Base-by-base conservation (phyloP, 1,140 invertebrate species). In the Drosophila kurseongensis region DNA sequence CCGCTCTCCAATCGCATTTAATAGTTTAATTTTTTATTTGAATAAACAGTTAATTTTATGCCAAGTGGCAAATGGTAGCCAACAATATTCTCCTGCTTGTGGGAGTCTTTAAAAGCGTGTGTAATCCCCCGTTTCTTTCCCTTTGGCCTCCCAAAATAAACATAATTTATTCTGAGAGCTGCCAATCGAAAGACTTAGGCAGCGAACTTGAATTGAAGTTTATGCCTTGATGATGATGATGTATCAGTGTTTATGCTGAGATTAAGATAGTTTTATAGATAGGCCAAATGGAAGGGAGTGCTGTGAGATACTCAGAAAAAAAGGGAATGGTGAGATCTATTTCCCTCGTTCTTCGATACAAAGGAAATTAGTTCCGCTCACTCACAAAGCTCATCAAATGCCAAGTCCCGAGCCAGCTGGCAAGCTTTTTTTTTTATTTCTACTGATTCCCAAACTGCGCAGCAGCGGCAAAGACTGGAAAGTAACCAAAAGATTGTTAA, bases 1-100 rank as follows among this genome's bases (percentile, higher is more conserved):
- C 41, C 55, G 18, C 60, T 40, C 52, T 42, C n/a, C 51, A 50
- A 56, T 32, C 12, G 32, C 55, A 78, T 83, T 88, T 61, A 84
- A 89, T 89, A 80, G 84, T 89, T 84, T 89, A 90, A 90, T 89
- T 88, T 88, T 88, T 89, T 88, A 84, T 89, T 80, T 73, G 85
- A 75, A 89, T 90, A 69, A 89, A 90, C 84, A 90, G 84, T 90
- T 84, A 78, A 89, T 90, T 72, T 89, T 84, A 90, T 90, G 85
- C 85, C 76, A 89, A 84, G 80, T 86, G 80, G 82, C 80, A 76
- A 72, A 62, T 65, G 78, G 79, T 71, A 80, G 35, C 51, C 48
- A 51, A n/a, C 13, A 47, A 27, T 44, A 9, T 41, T 61, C 40
- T 55, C 16, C 38, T 48, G 35, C 16, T 56, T 76, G 73, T 76